Evolutionary conservation across 2,888 invertebrate species (phyloP).

Genomic region (Spisula solida): DNA sequence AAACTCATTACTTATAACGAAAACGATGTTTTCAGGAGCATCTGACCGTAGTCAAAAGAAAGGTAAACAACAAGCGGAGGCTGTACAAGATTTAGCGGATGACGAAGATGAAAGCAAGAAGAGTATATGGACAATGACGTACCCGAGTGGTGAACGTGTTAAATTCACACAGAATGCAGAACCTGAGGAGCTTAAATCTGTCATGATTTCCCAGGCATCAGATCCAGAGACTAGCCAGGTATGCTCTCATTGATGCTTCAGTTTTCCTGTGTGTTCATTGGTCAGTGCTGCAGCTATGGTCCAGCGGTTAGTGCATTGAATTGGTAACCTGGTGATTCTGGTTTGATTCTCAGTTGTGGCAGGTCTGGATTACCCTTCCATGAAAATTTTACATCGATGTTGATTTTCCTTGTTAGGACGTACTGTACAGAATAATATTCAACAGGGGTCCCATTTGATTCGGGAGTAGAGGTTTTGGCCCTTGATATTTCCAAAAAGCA

Average conservation of each 20-base stretch:
- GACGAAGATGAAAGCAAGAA: conserved; percentile 73
- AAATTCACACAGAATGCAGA: conserved; percentile 74
- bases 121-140: conserved; percentile 83
- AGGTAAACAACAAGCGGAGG: conserved; percentile 50
- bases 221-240: conserved; percentile 87
- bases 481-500: too few relatives aligned
- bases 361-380: too few relatives aligned
- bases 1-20: too few relatives aligned
- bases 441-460: too few relatives aligned
- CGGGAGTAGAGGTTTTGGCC: too few relatives aligned
- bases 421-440: too few relatives aligned
- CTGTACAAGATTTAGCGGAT: conserved; percentile 61
- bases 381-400: background rate
- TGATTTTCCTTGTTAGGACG: background rate
- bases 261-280: too few relatives aligned
- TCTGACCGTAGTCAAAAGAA: conserved; percentile 63
- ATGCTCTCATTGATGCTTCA: background rate
- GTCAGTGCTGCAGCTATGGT: too few relatives aligned
- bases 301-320: too few relatives aligned
- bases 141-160: conserved; percentile 83
- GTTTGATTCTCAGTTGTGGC: too few relatives aligned
- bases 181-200: conserved; percentile 76
- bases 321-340: too few relatives aligned
- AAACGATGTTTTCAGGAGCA: too few relatives aligned
- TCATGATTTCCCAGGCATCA: conserved; percentile 84